These are phyloP conservation scores for Drosophila varians DNA, from an alignment of 1,140 invertebrate species.

Conservation along the genomic window DNA sequence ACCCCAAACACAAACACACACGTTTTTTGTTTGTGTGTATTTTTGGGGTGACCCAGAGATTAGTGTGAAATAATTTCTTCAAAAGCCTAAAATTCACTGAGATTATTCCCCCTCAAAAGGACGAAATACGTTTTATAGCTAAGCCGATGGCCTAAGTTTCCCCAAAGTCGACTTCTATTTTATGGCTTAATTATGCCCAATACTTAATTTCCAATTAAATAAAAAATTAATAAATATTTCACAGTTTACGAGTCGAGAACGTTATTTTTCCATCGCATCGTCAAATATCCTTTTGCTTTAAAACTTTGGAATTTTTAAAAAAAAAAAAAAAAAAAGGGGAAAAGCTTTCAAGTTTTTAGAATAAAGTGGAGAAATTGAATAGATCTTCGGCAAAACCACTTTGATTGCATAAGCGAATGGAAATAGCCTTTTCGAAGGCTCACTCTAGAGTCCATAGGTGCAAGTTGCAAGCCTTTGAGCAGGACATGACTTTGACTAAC, in stretches of 20 bases:
- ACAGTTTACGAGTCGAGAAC: too few relatives aligned
- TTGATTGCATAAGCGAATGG: not conserved
- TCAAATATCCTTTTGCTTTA: too few relatives aligned
- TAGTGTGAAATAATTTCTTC: not conserved
- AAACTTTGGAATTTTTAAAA: too few relatives aligned
- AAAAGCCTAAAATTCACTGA: too few relatives aligned
- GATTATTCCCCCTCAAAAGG: too few relatives aligned
- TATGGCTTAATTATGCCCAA: too few relatives aligned
- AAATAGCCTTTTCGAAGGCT: not conserved
- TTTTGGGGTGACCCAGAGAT: not conserved
- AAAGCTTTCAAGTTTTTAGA: not conserved
- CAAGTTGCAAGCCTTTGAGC: conserved; percentile 46
- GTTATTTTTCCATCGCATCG: too few relatives aligned
- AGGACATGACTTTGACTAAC: conserved; percentile 78
- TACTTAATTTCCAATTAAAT: too few relatives aligned
- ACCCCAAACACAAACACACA: conserved; percentile 2
- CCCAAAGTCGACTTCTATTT: too few relatives aligned
- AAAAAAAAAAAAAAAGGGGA: too few relatives aligned
- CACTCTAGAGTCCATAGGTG: conserved; percentile 19
- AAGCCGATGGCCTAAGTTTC: too few relatives aligned
- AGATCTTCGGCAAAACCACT: not conserved
- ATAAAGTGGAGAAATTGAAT: not conserved
- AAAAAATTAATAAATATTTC: not conserved
- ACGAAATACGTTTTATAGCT: too few relatives aligned
- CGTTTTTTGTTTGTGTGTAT: not conserved